Base-by-base conservation (phyloP, 1,140 invertebrate genomes). In the Teleopsis dalmanni region DNA sequence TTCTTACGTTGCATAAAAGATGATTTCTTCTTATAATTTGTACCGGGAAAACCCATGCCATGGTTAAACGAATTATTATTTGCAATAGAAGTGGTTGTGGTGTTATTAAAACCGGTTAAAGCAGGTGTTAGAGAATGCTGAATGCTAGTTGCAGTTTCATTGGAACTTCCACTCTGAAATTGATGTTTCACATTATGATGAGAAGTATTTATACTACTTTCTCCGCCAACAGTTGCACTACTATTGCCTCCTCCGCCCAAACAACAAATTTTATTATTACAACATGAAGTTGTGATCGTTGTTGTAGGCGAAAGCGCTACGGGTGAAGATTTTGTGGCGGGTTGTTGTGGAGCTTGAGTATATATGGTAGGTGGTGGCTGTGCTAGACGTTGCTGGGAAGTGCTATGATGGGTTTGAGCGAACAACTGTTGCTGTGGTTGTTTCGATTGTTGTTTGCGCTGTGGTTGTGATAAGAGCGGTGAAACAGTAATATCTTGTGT, bases 1-100 rank as follows among this genome's bases (percentile, higher is more conserved):
- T 66, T 66, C 54, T 66, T 65, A 52, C 62, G 60, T 51, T 59
- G 56, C 52, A 64, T 42, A 41, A 62, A 64, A 27, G 58, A 60
- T 26, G 61, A 59, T 55, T 62, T 64, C 60, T 62, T 64, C 53
- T 60, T 60, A 23, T 49, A 33, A 42, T 51, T 49, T 34, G 52
- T 51, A 29, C 49, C 38, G 16, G 52, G 21, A 29, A n/a, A 13
- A n/a, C 33, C 38, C 9, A 8, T 25, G 19, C 43, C 42, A 22
- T n/a, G 27, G 23, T 23, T 25, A 21, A 11, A 19, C 8, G 38
- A 43, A 19, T 8, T 23, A 4, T 13, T 35, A 26, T 26, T 19
- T n/a, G 40, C 11, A 25, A 23, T 29, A 11, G 41, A 19, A 14
- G 37, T 8, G 4, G 16, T 22, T 40, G 36, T 22, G 33, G 48